Evolutionary conservation across 1,140 invertebrate genomes (phyloP), one percentile per base, ranked within the genome.

Genomic region (Schlechtendalia chinensis): DNA sequence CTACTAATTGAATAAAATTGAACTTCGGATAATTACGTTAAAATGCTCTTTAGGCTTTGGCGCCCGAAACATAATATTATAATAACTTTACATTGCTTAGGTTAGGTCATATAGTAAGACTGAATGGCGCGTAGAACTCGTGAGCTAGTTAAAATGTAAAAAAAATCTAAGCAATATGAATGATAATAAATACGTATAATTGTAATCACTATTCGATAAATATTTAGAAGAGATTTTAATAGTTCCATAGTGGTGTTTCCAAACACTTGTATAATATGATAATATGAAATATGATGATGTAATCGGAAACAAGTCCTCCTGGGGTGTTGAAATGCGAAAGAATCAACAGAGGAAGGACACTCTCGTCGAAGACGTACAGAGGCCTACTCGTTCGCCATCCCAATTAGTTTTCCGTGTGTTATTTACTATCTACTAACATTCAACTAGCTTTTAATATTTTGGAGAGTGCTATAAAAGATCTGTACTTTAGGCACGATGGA

Each of bases 361-460:
- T 79, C 39, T 79, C 56, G 75, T 79, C 24, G 56, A 79, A 61
- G 56, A 79, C 75, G 75, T 27, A 79, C 75, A 79, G 75, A 79
- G 54, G 58, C 24, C 75, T 79, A 79, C 58, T 61, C 58, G 45
- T 79, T 61, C 75, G 75, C 58, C 75, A 79, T 79, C 75, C 56
- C 39, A 79, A 61, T 79, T 59, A 45, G 75, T 79, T 79, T 79
- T 63, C 75, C 56, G 75, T 79, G 75, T 79, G 75, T 79, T 79
- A 61, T 79, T 79, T 79, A 63, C 75, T 79, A 79, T 61, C 58
- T 63, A 77, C 58, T 79, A 77, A 77, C 12, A 58, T 58, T 59
- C 24, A 45, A 59, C 53, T 22, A 50, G 2, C 32, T 45, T 24
- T 77, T n/a, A 17, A 12, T 39, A n/a, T 47, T 6, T 24, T 14